Evolutionary conservation across 1,140 invertebrate species (phyloP), one percentile per base, ranked within the genome.

Genomic region (Drosophila jambulina): DNA sequence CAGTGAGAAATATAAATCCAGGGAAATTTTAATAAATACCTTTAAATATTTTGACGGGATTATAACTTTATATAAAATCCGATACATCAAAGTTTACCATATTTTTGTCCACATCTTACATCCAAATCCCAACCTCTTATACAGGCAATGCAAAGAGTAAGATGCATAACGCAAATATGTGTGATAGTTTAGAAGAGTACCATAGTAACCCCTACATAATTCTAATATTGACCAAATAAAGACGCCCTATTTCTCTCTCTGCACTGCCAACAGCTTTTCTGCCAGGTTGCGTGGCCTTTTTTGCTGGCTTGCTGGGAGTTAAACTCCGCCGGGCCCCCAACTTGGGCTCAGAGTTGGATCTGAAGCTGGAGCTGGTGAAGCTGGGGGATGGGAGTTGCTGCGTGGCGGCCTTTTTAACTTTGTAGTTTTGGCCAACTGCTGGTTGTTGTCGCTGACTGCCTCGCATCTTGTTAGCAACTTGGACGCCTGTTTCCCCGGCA

Each of bases 381-480:
- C 45, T 25, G 23, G n/a, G 43, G 43, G 12, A 27, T 40, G 42
- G 53, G 53, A 15, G 23, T 42, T 36, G 72, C 82, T 38, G 74
- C 82, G 72, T 80, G 84, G 72, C 85, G 84, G 84, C 81, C 74
- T 65, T 72, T 75, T 72, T 75, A 43, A 51, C 84, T 84, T 87
- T 87, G 80, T 87, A 49, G 43, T 70, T 72, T 56, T 56, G 69
- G 60, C 70, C 67, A 83, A 83, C 76, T 72, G 81, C 76, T 49
- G 65, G 79, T 72, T 69, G 75, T 84, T 80, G 78, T 70, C 78
- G 85, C 80, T 88, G 84, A 76, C 70, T 90, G 77, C 77, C 80
- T 64, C 80, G 78, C 81, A 72, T 70, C 84, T 88, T 88, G 84
- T 88, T 88, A 90, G 84, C 84, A 90, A 90, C 77, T 80, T 36